These are phyloP conservation scores for Agrilus cyanescens DNA, from an alignment of 2,888 invertebrate species.

Conservation along the genomic window DNA sequence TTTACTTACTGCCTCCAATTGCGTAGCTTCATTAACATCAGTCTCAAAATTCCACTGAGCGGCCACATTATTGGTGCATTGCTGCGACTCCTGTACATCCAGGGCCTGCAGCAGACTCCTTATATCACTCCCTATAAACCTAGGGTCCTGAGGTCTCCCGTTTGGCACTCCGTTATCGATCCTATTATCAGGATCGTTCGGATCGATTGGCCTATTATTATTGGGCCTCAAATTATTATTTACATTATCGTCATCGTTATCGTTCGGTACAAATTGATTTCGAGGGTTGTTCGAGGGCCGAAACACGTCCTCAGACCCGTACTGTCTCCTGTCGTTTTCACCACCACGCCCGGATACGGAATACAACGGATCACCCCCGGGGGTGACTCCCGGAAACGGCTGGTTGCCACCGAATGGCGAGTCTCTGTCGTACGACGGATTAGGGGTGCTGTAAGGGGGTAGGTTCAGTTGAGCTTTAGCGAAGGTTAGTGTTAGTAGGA, in stretches of 20 bases:
- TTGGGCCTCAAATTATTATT: no score
- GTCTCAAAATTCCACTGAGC: slow-evolving; percentile 86
- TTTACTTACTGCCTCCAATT: slow-evolving; percentile 71
- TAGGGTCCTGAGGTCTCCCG: no score
- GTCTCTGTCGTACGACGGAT: slow-evolving; percentile 9
- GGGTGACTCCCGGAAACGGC: neutral
- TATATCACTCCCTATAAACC: slow-evolving; percentile 27
- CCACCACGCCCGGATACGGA: no score
- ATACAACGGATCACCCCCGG: no score
- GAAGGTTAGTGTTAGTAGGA: neutral
- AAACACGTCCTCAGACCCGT: no score
- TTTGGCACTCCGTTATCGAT: no score
- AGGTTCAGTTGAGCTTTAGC: slow-evolving; percentile 19
- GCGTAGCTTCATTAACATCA: slow-evolving; percentile 71
- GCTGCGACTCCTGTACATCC: slow-evolving; percentile 64
- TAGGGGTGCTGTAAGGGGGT: slow-evolving; percentile 15
- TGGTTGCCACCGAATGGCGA: slow-evolving; percentile 11
- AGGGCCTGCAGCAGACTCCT: slow-evolving; percentile 54
- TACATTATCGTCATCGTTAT: no score
- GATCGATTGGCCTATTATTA: no score
- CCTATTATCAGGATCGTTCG: no score
- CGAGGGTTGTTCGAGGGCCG: no score
- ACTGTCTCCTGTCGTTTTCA: no score
- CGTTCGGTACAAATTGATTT: no score
- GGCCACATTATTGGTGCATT: slow-evolving; percentile 75